phyloP scores from a whole-genome alignment of 2,113 vertebrate species.

The Petrocephalus microphthalmus region DNA sequence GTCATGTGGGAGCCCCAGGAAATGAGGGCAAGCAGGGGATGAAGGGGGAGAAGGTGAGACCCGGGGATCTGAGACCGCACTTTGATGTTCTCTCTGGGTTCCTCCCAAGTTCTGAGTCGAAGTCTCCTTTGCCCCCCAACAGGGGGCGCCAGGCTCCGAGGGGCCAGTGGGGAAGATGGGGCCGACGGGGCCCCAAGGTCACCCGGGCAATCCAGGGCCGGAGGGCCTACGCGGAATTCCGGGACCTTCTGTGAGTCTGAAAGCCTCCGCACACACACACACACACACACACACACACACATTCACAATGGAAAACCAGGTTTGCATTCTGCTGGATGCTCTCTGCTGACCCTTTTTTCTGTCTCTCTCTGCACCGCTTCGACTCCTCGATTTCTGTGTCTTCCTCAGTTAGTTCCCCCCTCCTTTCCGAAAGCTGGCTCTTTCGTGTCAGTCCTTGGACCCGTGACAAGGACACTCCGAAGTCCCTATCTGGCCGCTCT shows the following conservation, averaged over 20 bases:
- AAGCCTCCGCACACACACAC: neutral
- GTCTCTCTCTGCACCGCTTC: neutral
- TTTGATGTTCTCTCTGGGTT: neutral
- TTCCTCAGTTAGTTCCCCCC: neutral
- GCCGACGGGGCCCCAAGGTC: slow-evolving; percentile 72
- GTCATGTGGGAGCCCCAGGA: slow-evolving; percentile 64
- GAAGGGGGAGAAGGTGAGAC: slow-evolving; percentile 76
- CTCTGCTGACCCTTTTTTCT: slow-evolving; percentile 1
- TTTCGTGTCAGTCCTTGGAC: slow-evolving; percentile 9
- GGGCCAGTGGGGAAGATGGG: slow-evolving; percentile 73
- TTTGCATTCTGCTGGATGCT: neutral
- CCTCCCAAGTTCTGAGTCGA: neutral
- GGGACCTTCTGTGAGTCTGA: slow-evolving; percentile 72
- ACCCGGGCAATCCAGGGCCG: slow-evolving; percentile 68
- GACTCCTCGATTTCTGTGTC: neutral
- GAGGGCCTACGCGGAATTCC: slow-evolving; percentile 83
- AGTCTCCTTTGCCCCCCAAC: slow-evolving; percentile 8
- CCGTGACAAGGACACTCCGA: slow-evolving; percentile 14
- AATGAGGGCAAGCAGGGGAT: slow-evolving; percentile 77
- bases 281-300: slow-evolving; percentile 17
- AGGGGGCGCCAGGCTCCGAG: slow-evolving; percentile 68
- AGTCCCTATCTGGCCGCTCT: neutral
- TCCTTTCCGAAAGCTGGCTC: neutral
- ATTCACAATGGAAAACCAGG: neutral
- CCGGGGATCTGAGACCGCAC: neutral